Percentiles rank a stretch among this genome's conserved stretches.
Evolutionary conservation across 2,797 vertebrate genomes (phyloP).

Genomic region (Synanceia verrucosa): DNA sequence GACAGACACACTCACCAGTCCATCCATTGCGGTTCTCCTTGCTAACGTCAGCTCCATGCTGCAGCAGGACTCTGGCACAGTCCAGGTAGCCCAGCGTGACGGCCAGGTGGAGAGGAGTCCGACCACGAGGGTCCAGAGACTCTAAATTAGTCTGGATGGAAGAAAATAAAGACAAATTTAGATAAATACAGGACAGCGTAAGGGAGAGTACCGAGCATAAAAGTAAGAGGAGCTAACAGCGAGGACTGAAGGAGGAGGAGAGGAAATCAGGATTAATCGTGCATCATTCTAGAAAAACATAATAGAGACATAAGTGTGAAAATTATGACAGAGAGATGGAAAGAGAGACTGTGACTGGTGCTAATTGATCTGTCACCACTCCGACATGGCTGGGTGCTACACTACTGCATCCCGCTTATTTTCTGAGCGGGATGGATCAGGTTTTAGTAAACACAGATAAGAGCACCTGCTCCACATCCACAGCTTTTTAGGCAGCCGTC

Average conservation of each 20-base stretch:
- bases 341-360: constrained; percentile 45
- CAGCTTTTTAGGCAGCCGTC: neutral
- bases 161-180: too few relatives aligned
- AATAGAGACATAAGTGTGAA: constrained; percentile 8
- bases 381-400: constrained; percentile 4
- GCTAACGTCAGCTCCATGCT: constrained; percentile 91
- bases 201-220: neutral
- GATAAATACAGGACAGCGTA: neutral
- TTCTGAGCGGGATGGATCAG: neutral
- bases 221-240: neutral
- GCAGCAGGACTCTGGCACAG: constrained; percentile 90
- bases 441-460: neutral
- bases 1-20: constrained; percentile 85
- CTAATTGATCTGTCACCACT: constrained; percentile 64
- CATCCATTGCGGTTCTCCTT: constrained; percentile 96
- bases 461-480: neutral
- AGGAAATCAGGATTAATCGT: constrained; percentile 26
- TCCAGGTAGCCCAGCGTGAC: constrained; percentile 93
- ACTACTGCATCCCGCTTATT: constrained; percentile 7
- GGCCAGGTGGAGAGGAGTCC: constrained; percentile 94
- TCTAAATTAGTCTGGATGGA: constrained; percentile 88
- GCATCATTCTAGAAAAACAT: constrained; percentile 17
- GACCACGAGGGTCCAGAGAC: constrained; percentile 91
- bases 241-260: neutral
- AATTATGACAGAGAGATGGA: constrained; percentile 1